A percentile compares a stretch with the other conserved stretches of the same genome.
Conservation (phyloP, 2,797 vertebrate genomes). For the Chelon labrosus region DNA sequence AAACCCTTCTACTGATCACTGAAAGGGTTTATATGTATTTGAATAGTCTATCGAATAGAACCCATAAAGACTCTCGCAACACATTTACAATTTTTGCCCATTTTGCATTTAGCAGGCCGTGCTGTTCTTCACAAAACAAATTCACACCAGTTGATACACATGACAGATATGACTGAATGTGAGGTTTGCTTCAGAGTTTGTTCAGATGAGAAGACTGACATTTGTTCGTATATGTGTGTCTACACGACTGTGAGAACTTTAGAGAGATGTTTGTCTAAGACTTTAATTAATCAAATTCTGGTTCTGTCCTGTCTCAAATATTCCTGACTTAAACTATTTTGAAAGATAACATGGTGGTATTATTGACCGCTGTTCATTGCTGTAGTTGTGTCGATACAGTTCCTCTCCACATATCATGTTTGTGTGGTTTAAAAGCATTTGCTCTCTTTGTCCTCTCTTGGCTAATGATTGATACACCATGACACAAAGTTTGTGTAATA, state of each 20-base stretch:
- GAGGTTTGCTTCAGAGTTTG: not conserved
- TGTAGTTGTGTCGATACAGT: slow-evolving; percentile 33
- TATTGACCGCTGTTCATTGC: slow-evolving; percentile 60
- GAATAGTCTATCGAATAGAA: no score
- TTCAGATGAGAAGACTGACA: not conserved
- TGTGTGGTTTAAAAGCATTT: slow-evolving; percentile 15
- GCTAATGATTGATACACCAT: slow-evolving; percentile 49
- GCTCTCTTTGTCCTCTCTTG: slow-evolving; percentile 16
- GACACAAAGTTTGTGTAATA: slow-evolving; percentile 23
- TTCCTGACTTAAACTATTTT: slow-evolving; percentile 65
- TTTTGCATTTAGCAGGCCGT: no score
- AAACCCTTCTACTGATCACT: no score
- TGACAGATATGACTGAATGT: not conserved
- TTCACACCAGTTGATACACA: not conserved
- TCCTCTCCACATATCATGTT: slow-evolving; percentile 18
- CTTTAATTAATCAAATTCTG: not conserved
- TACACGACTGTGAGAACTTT: not conserved
- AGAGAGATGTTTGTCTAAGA: not conserved
- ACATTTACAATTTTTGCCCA: no score
- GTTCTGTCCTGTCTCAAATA: slow-evolving; percentile 21
- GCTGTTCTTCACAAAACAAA: not conserved
- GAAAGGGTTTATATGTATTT: no score
- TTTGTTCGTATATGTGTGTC: not conserved
- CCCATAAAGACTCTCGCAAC: no score
- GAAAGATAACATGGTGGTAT: slow-evolving; percentile 34